phyloP scores from a whole-genome alignment of 2,113 vertebrate genomes.

The Plecotus auritus region DNA sequence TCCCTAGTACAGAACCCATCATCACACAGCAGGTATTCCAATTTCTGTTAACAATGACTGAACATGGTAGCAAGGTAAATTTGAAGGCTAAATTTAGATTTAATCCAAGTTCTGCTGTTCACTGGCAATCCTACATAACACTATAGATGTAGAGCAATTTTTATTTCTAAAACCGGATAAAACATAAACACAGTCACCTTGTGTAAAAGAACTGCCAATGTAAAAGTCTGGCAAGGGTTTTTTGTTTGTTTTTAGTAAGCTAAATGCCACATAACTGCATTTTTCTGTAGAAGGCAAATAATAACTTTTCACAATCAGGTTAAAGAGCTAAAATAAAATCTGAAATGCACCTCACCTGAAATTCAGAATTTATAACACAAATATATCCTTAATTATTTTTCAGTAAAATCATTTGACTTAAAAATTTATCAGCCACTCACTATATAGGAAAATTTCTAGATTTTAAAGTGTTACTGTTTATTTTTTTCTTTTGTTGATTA shows the following conservation, averaged over 20 bases:
- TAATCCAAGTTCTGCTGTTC: background rate
- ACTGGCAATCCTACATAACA: background rate
- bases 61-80: background rate
- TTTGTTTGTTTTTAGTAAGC: background rate
- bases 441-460: conserved; percentile 45
- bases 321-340: background rate
- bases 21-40: background rate
- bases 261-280: background rate
- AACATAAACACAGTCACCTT: background rate
- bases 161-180: conserved; percentile 16
- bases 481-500: conserved; percentile 65
- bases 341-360: conserved; percentile 11
- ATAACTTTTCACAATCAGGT: background rate
- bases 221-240: background rate
- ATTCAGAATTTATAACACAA: background rate
- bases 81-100: background rate
- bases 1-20: background rate
- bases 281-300: background rate
- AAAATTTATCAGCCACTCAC: background rate
- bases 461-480: conserved; percentile 73
- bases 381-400: conserved; percentile 3
- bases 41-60: background rate
- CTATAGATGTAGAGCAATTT: background rate
- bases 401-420: background rate
- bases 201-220: background rate